phyloP scores from a whole-genome alignment of 1,140 invertebrate genomes.

The Drosophila trapezifrons region DNA sequence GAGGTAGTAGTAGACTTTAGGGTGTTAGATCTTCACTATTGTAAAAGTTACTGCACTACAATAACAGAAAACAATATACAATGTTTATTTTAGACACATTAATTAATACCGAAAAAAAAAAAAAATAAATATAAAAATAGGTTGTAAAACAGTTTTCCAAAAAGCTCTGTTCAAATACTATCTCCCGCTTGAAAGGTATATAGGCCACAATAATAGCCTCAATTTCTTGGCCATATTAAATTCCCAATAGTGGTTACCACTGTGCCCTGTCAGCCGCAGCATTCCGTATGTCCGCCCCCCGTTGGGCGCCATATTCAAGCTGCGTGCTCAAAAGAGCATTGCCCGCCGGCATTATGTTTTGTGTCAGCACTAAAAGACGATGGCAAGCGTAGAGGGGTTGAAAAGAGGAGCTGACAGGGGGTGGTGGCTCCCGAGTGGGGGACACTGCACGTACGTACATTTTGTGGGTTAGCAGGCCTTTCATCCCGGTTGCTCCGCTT shows the following conservation, averaged over 20 bases:
- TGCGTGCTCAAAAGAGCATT: constrained; percentile 81
- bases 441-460: constrained; percentile 64
- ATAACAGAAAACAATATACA: too few relatives aligned
- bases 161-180: not conserved
- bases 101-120: too few relatives aligned
- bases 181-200: not conserved
- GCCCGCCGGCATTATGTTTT: constrained; percentile 81
- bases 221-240: not conserved
- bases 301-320: constrained; percentile 48
- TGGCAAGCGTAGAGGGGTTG: not conserved
- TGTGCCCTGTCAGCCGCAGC: constrained; percentile 44
- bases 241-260: constrained; percentile 21
- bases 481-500: constrained; percentile 38
- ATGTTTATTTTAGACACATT: too few relatives aligned
- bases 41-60: too few relatives aligned
- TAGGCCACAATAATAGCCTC: not conserved
- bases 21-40: too few relatives aligned
- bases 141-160: too few relatives aligned
- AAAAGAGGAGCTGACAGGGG: not conserved
- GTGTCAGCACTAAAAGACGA: constrained; percentile 68
- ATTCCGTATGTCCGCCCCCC: constrained; percentile 23
- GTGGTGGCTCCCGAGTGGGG: constrained; percentile 13
- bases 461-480: constrained; percentile 79
- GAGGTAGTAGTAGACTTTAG: not conserved
- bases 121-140: too few relatives aligned